Base-by-base conservation (phyloP, 2,888 invertebrate genomes). In the Megamerina dolium region DNA sequence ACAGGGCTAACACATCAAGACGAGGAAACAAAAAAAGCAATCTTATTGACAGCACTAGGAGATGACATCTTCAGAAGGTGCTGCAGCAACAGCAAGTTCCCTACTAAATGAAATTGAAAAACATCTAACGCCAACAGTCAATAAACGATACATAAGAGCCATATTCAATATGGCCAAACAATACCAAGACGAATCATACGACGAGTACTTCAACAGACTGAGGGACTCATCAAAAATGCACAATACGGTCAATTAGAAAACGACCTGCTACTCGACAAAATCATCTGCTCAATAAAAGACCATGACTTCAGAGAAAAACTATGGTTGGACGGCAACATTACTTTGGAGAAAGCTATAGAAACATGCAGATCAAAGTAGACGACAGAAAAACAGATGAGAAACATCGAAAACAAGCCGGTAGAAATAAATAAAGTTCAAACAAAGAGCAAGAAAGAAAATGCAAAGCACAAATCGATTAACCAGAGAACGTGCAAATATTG, bases 1-100 rank as follows among this genome's bases (percentile, higher is more conserved):
- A 54, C 56, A 58, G 54, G 52, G 54, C 50, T 37, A 39, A 29
- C 45, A 21, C 14, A 35, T 35, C 34, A 35, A 32, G 20, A 21
- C 39, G 23, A 36, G 41, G 13, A 31, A 30, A 27, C n/a, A 33
- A 33, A 33, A 9, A 17, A 33, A 14, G 16, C 33, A 12, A 34
- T 19, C 34, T n/a, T 19, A 33, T n/a, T 17, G 19, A 34, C 17
- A 4, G 34, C 34, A 34, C 20, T 20, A 34, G 34, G 34, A 20
- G 13, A 34, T 9, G 34, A 34, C 12, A 21, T 34, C 5, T 34
- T 37, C 17, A 37, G 26, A 37, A 26, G 17, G 23, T 26, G 26
- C 23, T n/a, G n/a, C 6, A 37, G 26, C 16, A 26, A 23, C 10
- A 35, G 21, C 13, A 20, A 6, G 13, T 10, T 8, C 10, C 10